Evolutionary conservation across 2,797 vertebrate genomes (phyloP).

Genomic region (Periophthalmus magnuspinnatus): DNA sequence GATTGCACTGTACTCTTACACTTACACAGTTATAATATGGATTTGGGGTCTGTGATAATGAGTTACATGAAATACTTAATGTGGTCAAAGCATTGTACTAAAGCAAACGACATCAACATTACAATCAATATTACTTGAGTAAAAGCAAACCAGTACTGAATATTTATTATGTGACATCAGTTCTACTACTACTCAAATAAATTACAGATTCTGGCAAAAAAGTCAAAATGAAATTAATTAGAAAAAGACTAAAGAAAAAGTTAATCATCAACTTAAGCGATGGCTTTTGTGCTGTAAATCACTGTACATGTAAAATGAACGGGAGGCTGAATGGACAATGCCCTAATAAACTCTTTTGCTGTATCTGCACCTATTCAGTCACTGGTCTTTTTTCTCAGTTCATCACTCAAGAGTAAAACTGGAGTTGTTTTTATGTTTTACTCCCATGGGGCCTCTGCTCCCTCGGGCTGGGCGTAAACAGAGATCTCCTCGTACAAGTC

Average conservation of each 20-base stretch:
- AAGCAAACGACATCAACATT: too few species aligned
- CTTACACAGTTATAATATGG: too few species aligned
- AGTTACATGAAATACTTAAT: too few species aligned
- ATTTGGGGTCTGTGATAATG: too few species aligned
- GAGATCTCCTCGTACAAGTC: constrained; percentile 76
- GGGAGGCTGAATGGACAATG: neutral
- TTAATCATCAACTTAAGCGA: neutral
- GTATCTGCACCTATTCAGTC: neutral
- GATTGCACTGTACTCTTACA: too few species aligned
- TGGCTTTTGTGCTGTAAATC: neutral
- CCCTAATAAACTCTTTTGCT: neutral
- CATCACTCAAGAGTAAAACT: neutral
- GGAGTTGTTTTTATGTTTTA: constrained; percentile 6
- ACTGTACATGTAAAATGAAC: neutral
- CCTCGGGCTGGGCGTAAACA: constrained; percentile 45
- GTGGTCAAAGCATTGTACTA: too few species aligned
- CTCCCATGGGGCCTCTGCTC: constrained; percentile 63
- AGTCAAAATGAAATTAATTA: too few species aligned
- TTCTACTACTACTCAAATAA: neutral
- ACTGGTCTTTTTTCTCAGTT: neutral
- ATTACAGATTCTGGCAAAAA: neutral
- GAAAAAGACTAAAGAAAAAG: neutral
- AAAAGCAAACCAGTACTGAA: neutral
- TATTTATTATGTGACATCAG: neutral
- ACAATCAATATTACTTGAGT: too few species aligned